Base-by-base conservation (phyloP, 2,888 invertebrate species). In the Cistogaster globosa region DNA sequence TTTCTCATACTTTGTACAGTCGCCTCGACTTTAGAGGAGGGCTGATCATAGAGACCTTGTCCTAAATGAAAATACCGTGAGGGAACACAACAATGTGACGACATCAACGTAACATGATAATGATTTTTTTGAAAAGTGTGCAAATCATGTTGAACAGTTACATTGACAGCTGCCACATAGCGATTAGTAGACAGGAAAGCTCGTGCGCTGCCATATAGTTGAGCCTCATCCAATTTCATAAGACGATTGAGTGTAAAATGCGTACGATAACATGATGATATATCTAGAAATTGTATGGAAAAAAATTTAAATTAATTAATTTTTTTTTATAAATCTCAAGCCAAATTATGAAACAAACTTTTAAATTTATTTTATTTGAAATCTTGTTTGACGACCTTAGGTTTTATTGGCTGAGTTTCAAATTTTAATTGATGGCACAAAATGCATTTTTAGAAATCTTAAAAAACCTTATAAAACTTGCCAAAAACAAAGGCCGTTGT, bases 11-110 rank as follows among this genome's bases (percentile, higher is more conserved):
- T 95, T 90, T 97, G 96, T 7, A 98, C 97, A 2, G 98, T 96
- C 85, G 96, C 97, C 93, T 98, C 98, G 9, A 98, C 96, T 93
- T 98, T 98, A 0, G 98, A 98, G 0, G 97, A 97, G 26, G 97
- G 95, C 90, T 97, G 95, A 45, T 92, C 92, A 12, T 84, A 88
- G 0, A 91, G 79, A 1, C 65, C 72, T 1, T 81, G 86, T 18
- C 88, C 88, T 0, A 89, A 58, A n/a, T 87, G 87, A 63, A 91
- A 88, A 63, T 79, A 42, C 22, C 90, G 87, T 26, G 63, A 48
- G 11, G 74, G 14, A 38, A 83, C 65, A 55, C 83, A 86, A 48
- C 48, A 76, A 53, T 83, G 75, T 38, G 62, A 53, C 11, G 72
- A 42, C 9, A 36, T 20, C 1, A 48, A 32, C 1, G 18, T 12